Evolutionary conservation across 2,888 invertebrate genomes (phyloP).

Genomic region (Drosophila emarginata): DNA sequence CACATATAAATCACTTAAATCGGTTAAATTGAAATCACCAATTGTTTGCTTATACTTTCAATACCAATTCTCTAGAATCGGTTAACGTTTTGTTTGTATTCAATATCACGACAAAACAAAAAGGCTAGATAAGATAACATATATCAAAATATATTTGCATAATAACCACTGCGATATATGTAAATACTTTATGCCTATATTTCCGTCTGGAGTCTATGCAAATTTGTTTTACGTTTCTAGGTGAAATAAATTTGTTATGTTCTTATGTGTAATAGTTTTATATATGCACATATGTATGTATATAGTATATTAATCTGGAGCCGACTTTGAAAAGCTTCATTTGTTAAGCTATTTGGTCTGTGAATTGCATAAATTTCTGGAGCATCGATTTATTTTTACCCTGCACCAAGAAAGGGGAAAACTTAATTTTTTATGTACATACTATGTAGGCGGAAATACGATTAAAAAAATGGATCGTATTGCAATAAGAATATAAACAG

Average conservation of each 20-base stretch:
- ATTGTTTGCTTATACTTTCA: background rate
- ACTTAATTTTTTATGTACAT: background rate
- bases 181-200: constrained; percentile 9
- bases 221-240: constrained; percentile 6
- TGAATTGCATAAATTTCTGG: background rate
- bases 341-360: background rate
- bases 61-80: background rate
- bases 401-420: background rate
- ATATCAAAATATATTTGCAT: constrained; percentile 6
- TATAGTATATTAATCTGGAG: background rate
- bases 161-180: constrained; percentile 16
- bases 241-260: constrained; percentile 19
- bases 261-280: background rate
- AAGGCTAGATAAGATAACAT: constrained; percentile 15
- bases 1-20: background rate
- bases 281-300: constrained; percentile 32
- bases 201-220: constrained; percentile 14
- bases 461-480: background rate
- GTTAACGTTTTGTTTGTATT: constrained; percentile 2
- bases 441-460: background rate
- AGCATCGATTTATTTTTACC: background rate
- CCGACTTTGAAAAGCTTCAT: background rate
- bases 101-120: constrained; percentile 5
- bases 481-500: too few relatives aligned
- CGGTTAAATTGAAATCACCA: background rate